phyloP scores from a whole-genome alignment of 2,113 vertebrate genomes.

The Ophthalmolycus amberensis region DNA sequence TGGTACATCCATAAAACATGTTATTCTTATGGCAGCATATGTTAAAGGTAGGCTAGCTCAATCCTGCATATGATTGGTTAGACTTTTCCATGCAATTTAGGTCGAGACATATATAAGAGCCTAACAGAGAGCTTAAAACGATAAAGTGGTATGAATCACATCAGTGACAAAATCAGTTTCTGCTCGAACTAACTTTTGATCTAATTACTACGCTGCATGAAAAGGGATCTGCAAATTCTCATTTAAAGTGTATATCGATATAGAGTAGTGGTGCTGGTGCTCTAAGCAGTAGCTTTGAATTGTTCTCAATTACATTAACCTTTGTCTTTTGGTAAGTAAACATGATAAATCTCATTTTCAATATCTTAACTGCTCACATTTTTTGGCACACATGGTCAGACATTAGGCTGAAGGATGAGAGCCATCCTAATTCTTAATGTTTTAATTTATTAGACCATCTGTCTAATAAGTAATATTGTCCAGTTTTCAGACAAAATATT shows the following conservation, averaged over 20 bases:
- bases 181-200: constrained; percentile 25
- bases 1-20: constrained; percentile 38
- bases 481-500: constrained; percentile 10
- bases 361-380: constrained; percentile 1
- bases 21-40: constrained; percentile 38
- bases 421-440: constrained; percentile 26
- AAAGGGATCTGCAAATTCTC: not conserved
- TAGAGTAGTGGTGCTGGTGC: constrained; percentile 50
- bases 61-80: constrained; percentile 27
- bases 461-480: constrained; percentile 10
- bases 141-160: constrained; percentile 20
- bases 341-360: constrained; percentile 23
- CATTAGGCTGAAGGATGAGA: constrained; percentile 10
- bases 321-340: constrained; percentile 22
- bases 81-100: constrained; percentile 2
- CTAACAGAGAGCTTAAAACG: constrained; percentile 22
- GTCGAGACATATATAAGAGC: constrained; percentile 16
- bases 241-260: constrained; percentile 34
- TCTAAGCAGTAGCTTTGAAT: constrained; percentile 58
- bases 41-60: constrained; percentile 35
- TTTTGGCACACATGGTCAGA: constrained; percentile 32
- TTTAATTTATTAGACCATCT: constrained; percentile 14
- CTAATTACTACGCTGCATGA: constrained; percentile 48
- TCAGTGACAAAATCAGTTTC: constrained; percentile 34
- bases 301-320: constrained; percentile 18